Evolutionary conservation across 1,140 invertebrate species (phyloP).

Genomic region (Helicorthomorpha holstii): DNA sequence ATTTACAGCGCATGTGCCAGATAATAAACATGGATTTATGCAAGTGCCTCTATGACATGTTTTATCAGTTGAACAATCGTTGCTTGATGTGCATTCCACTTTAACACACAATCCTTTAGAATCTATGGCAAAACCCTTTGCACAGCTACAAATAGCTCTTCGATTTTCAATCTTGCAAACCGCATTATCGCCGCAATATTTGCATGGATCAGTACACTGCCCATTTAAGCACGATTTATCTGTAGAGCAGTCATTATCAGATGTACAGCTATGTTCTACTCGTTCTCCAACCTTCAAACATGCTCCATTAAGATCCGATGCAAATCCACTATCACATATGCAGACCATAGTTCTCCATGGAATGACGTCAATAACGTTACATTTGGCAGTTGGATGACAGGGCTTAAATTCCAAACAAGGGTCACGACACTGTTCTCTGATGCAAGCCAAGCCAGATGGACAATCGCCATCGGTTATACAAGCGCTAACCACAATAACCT

Average conservation of each 20-base stretch:
- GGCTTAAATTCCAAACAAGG: conserved; percentile 60
- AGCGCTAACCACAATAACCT: conserved; percentile 24
- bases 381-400: conserved; percentile 49
- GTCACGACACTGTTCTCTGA: conserved; percentile 61
- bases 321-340: conserved; percentile 65
- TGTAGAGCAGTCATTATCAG: conserved; percentile 20
- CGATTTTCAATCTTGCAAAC: conserved; percentile 43
- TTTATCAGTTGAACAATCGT: conserved; percentile 17
- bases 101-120: conserved; percentile 57
- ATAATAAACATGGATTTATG: conserved; percentile 19
- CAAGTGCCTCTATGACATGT: conserved; percentile 19
- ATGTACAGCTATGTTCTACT: conserved; percentile 59
- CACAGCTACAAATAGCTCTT: conserved; percentile 49
- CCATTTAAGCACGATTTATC: conserved; percentile 15
- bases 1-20: conserved; percentile 20
- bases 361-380: conserved; percentile 56
- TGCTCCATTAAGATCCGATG: conserved; percentile 52
- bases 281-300: conserved; percentile 41
- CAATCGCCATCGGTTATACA: conserved; percentile 67
- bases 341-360: conserved; percentile 78
- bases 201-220: conserved; percentile 57
- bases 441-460: conserved; percentile 54
- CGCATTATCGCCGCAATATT: conserved; percentile 57
- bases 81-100: conserved; percentile 30
- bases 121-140: conserved; percentile 64